A percentile compares a stretch with the other conserved stretches of the same genome.
Evolutionary conservation across 2,113 vertebrate genomes (phyloP).

Genomic region (Tachysurus vachellii): DNA sequence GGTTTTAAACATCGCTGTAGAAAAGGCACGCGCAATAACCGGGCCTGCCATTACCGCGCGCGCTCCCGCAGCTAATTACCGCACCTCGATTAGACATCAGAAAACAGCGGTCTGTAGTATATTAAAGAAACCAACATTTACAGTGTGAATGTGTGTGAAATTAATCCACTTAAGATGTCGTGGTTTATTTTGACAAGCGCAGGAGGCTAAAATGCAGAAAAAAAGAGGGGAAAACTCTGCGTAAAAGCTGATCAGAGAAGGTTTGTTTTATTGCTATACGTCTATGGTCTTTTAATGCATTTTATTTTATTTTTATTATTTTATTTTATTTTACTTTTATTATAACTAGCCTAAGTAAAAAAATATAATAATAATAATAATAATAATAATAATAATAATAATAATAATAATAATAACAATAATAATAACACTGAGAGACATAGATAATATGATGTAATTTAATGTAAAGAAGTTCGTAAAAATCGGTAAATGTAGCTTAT

Average conservation of each 20-base stretch:
- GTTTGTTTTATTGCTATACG: background rate
- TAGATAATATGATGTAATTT: background rate
- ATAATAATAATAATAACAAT: background rate
- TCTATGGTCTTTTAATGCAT: background rate
- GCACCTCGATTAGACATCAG: background rate
- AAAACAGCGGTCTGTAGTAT: conserved; percentile 69
- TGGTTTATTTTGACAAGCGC: background rate
- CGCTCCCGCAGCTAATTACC: conserved; percentile 5
- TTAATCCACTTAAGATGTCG: conserved; percentile 52
- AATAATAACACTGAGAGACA: background rate
- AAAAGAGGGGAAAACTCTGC: background rate
- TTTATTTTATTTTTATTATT: no score
- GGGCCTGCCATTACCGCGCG: background rate
- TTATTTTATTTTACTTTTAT: background rate
- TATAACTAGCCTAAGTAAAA: background rate
- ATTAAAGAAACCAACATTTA: conserved; percentile 70
- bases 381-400: background rate
- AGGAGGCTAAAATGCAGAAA: background rate
- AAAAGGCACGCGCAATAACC: background rate
- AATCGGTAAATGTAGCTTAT: background rate
- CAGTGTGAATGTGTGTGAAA: conserved; percentile 56
- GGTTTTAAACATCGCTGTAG: background rate
- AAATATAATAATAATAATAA: background rate
- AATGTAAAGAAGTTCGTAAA: no score
- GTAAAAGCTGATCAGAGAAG: background rate